Conservation (phyloP, 2,888 invertebrate genomes). For the Scelioninae gen. 2 region DNA sequence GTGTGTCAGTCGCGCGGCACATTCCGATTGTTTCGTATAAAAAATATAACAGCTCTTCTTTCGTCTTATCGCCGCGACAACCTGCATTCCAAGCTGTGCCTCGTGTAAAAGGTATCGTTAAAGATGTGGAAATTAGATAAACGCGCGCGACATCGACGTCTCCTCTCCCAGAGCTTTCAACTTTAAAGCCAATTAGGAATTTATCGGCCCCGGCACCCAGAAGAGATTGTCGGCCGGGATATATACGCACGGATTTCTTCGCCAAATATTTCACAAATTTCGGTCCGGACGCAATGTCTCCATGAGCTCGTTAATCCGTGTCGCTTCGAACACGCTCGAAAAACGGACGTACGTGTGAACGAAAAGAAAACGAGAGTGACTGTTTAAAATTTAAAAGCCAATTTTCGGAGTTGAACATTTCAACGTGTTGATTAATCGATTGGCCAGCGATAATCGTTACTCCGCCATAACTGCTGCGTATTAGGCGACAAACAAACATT, state of each 20-base stretch:
- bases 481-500: too few species aligned
- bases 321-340: constrained; percentile 17
- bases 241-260: constrained; percentile 41
- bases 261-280: constrained; percentile 56
- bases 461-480: too few species aligned
- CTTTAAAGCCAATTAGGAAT: constrained; percentile 60
- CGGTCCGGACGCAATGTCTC: constrained; percentile 46
- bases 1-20: not conserved
- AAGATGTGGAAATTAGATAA: constrained; percentile 61
- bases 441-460: constrained; percentile 1
- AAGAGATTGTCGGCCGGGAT: constrained; percentile 44
- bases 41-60: constrained; percentile 33
- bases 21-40: too few species aligned
- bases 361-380: constrained; percentile 34
- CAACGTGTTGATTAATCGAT: constrained; percentile 20
- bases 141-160: constrained; percentile 51
- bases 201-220: constrained; percentile 53
- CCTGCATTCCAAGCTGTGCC: constrained; percentile 56
- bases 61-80: constrained; percentile 54
- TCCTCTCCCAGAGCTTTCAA: constrained; percentile 32
- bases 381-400: constrained; percentile 14
- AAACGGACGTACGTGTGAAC: constrained; percentile 1
- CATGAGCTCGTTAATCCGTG: constrained; percentile 56
- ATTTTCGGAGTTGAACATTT: constrained; percentile 12
- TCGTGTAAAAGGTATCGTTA: constrained; percentile 54